Evolutionary conservation across 2,888 invertebrate species (phyloP), one percentile per base, ranked within the genome.

Genomic region (Gastrophysa polygoni): DNA sequence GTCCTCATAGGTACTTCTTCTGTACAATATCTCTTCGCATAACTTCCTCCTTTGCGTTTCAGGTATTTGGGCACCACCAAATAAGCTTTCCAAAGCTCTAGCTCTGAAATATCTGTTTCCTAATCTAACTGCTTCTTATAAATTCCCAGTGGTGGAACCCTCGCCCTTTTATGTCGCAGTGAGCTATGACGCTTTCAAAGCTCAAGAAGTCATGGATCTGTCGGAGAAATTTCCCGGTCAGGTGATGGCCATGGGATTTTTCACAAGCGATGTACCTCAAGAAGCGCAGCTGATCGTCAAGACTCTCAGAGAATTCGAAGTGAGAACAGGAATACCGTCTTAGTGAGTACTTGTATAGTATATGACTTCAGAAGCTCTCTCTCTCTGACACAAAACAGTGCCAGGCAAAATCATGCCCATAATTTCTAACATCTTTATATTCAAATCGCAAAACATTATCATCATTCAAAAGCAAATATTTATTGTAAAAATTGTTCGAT

Each of bases 111-210:
- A 80, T 21, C 69, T 83, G 1, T 83, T 83, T 64, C 82, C 82
- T 0, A 75, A 71, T 54, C 82, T 87, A 76, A 84, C 87, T 0
- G 80, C 82, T 0, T 79, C 85, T 0, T 83, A 87, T 56, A 82
- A 87, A 32, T 84, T 88, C 43, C 86, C 89, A 0, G 86, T 88
- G 43, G 82, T 84, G 0, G 78, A 84, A 0, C 85, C 86, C 0
- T 84, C 86, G 55, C 88, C 89, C 0, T 89, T 89, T 0, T 88
- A 89, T 80, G 77, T 89, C 58, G 85, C 87, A 2, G 83, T 92
- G 68, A 85, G 89, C 66, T 91, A 88, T 75, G 89, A 90, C 52
- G 88, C 89, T 6, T 86, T 86, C 77, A 91, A 89, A 78, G 85
- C 89, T 1, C 84, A 83, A 59, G 89, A 88, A 29, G 85, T 90